Conservation (phyloP, 2,797 vertebrate species). For the Phoebastria nigripes region DNA sequence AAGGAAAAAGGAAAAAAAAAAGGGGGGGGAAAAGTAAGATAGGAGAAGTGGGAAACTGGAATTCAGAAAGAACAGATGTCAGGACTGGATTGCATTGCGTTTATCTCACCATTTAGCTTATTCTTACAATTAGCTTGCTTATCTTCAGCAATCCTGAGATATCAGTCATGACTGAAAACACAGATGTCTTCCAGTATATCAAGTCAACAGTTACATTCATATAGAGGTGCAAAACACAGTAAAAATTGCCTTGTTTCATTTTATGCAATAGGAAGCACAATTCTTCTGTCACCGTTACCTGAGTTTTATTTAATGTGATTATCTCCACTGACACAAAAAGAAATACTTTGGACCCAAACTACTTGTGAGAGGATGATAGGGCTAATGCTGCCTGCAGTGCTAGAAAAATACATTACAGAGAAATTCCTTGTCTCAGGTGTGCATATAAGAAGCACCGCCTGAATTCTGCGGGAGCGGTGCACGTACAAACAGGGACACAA, state of each 20-base stretch:
- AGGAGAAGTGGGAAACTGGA: background rate
- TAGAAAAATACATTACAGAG: background rate
- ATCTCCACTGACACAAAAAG: background rate
- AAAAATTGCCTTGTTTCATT: background rate
- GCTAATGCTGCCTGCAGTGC: background rate
- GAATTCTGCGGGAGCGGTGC: background rate
- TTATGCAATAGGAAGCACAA: background rate
- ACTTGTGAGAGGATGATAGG: background rate
- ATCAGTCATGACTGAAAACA: background rate
- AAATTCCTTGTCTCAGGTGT: background rate
- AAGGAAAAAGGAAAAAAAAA: background rate
- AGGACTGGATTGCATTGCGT: background rate
- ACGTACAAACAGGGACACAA: background rate
- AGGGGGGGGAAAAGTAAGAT: background rate
- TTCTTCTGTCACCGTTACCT: background rate
- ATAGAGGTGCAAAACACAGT: background rate
- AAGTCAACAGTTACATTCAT: background rate
- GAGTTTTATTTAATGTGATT: background rate
- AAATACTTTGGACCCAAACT: background rate
- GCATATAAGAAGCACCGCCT: fast-evolving
- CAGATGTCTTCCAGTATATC: background rate
- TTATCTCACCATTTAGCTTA: background rate
- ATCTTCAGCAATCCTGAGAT: background rate
- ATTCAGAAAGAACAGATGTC: background rate
- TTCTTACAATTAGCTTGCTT: background rate